Evolutionary conservation across 2,888 invertebrate genomes (phyloP).

Genomic region (Lacanobia oleracea): DNA sequence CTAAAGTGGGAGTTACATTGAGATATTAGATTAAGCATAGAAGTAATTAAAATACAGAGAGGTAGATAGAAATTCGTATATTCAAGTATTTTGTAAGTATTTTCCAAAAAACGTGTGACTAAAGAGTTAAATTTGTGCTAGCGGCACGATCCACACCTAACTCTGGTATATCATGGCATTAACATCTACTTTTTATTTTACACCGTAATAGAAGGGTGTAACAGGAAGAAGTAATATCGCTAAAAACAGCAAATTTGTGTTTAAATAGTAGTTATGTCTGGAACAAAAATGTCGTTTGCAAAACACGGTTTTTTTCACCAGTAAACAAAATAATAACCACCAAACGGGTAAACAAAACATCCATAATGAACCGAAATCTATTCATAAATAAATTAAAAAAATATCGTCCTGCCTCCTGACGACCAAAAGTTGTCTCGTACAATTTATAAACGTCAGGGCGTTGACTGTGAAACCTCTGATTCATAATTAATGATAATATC

Average conservation of each 20-base stretch:
- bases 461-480: constrained; percentile 79
- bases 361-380: constrained; percentile 43
- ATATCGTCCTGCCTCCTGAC: constrained; percentile 37
- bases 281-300: background rate
- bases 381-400: constrained; percentile 62
- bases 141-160: background rate
- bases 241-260: background rate
- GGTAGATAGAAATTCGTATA: no score
- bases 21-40: no score
- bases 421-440: constrained; percentile 67
- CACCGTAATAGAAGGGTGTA: no score
- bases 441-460: constrained; percentile 81
- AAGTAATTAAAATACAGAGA: no score
- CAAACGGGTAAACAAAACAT: constrained; percentile 34
- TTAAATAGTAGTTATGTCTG: background rate
- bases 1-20: no score
- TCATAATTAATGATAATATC: constrained; percentile 90
- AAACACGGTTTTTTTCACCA: background rate
- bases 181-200: no score
- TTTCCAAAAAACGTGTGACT: no score
- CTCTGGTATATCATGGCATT: no score
- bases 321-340: constrained; percentile 4
- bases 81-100: no score
- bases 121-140: background rate
- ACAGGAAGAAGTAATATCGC: no score